Percentiles rank a stretch among this genome's conserved stretches.
Conservation (phyloP, 2,797 vertebrate genomes). For the Channa striata region DNA sequence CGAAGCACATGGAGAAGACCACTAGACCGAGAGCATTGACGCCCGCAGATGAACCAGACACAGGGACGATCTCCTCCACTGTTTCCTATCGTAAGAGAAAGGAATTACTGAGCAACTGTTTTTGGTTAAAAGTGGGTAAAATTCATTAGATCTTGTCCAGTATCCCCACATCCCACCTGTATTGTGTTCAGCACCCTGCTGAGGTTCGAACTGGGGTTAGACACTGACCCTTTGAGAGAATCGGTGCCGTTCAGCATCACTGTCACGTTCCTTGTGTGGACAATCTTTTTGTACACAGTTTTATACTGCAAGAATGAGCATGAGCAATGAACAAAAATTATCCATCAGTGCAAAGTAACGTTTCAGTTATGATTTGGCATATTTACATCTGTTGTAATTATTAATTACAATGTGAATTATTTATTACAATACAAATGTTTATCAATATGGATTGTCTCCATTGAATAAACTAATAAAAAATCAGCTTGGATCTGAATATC, state of each 20-base stretch:
- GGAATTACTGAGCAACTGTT: not conserved
- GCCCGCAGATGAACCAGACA: slow-evolving; percentile 90
- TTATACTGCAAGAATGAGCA: slow-evolving; percentile 89
- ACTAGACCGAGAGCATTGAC: slow-evolving; percentile 96
- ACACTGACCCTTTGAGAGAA: slow-evolving; percentile 78
- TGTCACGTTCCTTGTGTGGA: slow-evolving; percentile 86
- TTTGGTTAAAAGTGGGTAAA: not conserved
- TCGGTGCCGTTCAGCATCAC: slow-evolving; percentile 80
- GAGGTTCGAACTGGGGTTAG: slow-evolving; percentile 81
- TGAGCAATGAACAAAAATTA: not conserved
- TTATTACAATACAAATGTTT: too few relatives aligned
- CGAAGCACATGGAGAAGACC: slow-evolving; percentile 96
- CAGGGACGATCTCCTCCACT: slow-evolving; percentile 90
- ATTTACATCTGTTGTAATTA: too few relatives aligned
- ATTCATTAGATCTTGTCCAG: too few relatives aligned
- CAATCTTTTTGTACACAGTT: slow-evolving; percentile 91
- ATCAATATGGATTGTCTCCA: too few relatives aligned
- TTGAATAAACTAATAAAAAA: too few relatives aligned
- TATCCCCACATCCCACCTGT: slow-evolving; percentile 72
- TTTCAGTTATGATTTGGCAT: too few relatives aligned
- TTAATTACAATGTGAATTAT: too few relatives aligned
- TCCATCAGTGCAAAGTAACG: not conserved
- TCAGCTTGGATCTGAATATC: not conserved
- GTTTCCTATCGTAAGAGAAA: slow-evolving; percentile 79
- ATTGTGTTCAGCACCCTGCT: slow-evolving; percentile 86